phyloP scores from a whole-genome alignment of 2,113 vertebrate species.

The Tenrec ecaudatus region DNA sequence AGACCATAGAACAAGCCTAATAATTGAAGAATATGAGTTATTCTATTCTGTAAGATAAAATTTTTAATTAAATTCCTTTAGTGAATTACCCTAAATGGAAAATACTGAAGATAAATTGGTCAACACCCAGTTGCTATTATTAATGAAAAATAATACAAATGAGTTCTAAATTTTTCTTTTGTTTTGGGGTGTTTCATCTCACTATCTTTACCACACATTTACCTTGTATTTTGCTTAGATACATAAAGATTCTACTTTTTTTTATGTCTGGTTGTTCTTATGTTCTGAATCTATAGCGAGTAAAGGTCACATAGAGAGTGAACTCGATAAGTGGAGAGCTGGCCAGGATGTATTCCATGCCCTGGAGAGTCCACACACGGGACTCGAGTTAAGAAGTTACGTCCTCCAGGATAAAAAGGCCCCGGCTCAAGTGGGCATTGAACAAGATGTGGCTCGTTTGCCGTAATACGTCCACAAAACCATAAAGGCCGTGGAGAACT shows the following conservation, averaged over 20 bases:
- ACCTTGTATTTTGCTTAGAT: constrained; percentile 34
- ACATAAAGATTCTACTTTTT: constrained; percentile 3
- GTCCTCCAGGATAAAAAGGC: neutral
- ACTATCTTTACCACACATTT: constrained; percentile 25
- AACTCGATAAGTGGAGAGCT: neutral
- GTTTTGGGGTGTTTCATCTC: neutral
- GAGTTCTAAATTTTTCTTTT: constrained; percentile 56
- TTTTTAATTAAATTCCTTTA: constrained; percentile 57
- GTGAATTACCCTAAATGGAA: constrained; percentile 17
- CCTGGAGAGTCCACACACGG: neutral
- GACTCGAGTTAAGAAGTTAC: neutral
- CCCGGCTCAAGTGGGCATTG: neutral
- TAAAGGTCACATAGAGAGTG: neutral
- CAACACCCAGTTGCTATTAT: neutral
- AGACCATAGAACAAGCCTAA: neutral
- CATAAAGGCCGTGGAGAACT: neutral
- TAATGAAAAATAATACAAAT: constrained; percentile 48
- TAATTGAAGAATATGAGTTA: constrained; percentile 55
- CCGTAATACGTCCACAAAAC: constrained; percentile 26
- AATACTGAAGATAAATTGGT: constrained; percentile 41
- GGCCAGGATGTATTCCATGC: neutral
- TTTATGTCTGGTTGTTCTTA: neutral
- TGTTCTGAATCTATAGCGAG: neutral
- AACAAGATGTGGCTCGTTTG: neutral
- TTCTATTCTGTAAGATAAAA: neutral